Base-by-base conservation (phyloP, 2,113 vertebrate genomes). In the Anoura caudifer region DNA sequence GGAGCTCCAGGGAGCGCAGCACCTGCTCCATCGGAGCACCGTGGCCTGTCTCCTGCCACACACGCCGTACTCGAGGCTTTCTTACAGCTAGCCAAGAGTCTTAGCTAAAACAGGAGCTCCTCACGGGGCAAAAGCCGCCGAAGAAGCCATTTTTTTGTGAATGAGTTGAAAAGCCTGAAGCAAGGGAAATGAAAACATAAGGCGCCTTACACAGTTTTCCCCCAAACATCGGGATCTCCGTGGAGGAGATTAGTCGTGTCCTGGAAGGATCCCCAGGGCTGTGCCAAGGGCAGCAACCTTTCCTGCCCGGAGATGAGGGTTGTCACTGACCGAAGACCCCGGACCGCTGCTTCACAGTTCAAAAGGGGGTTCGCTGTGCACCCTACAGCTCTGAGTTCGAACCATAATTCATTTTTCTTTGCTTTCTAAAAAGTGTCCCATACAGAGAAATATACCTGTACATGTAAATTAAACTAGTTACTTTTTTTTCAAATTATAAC, bases 271-370 rank as follows among this genome's bases (percentile, higher is more conserved):
- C 73, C 85, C n/a, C 70, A 67, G 95, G 28, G 1, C 41, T 59
- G 69, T 70, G 88, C 75, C 94, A 97, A 90, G 95, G 82, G 93
- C 96, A 97, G 95, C 67, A 85, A 77, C 72, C 47, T 88, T 54
- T 88, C 95, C 73, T 81, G 65, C 13, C 28, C 52, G 87, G 92
- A 92, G 92, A 93, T 45, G 54, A 93, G 96, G 38, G 75, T n/a
- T 88, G 72, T 38, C 43, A n/a, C 43, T 80, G 83, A 54, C 63
- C 80, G 36, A 75, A 89, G 96, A 95, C 61, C 91, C 61, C 73
- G 31, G 97, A 92, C 3, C 5, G 0, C 38, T 81, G 73, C 36
- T 72, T 86, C 70, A 75, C 26, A 24, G 86, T 69, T 22, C 16
- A 13, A 90, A 96, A 95, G 36, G 45, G 33, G 54, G 59, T 93